Conservation (phyloP, 2,888 invertebrate genomes). For the Hanleya hanleyi region DNA sequence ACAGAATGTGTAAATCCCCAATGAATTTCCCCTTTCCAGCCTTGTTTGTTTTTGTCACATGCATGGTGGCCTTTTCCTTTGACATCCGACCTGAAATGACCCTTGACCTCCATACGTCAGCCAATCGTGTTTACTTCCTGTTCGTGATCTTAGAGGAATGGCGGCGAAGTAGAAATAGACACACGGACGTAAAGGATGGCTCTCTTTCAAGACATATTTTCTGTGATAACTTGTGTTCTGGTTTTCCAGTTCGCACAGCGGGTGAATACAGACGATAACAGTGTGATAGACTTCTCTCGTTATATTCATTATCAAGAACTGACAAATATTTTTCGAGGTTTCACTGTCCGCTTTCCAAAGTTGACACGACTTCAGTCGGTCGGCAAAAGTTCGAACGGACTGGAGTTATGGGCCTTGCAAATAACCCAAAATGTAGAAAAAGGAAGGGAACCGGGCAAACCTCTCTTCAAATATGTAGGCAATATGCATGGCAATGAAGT, state of each 20-base stretch:
- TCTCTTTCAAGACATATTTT: background rate
- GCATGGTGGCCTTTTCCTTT: background rate
- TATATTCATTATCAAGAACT: constrained; percentile 60
- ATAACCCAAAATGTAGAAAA: constrained; percentile 61
- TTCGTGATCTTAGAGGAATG: background rate
- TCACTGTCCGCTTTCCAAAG: constrained; percentile 47
- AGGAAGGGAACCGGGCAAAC: constrained; percentile 57
- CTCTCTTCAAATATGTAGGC: constrained; percentile 66
- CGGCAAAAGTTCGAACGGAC: constrained; percentile 56
- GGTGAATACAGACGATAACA: background rate
- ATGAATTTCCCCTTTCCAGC: too few species aligned
- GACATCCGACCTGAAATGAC: background rate
- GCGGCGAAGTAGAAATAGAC: background rate
- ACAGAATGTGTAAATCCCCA: too few species aligned
- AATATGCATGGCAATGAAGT: constrained; percentile 77
- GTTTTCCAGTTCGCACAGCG: background rate
- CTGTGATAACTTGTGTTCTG: background rate
- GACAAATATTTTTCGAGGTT: constrained; percentile 49
- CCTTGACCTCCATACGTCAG: background rate
- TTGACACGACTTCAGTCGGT: constrained; percentile 60
- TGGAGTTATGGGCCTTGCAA: constrained; percentile 61
- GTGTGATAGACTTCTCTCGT: constrained; percentile 47
- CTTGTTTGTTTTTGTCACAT: background rate
- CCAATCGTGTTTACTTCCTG: background rate
- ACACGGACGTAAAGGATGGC: background rate